phyloP scores from a whole-genome alignment of 2,888 invertebrate genomes.

The Rhabditoides inermis region DNA sequence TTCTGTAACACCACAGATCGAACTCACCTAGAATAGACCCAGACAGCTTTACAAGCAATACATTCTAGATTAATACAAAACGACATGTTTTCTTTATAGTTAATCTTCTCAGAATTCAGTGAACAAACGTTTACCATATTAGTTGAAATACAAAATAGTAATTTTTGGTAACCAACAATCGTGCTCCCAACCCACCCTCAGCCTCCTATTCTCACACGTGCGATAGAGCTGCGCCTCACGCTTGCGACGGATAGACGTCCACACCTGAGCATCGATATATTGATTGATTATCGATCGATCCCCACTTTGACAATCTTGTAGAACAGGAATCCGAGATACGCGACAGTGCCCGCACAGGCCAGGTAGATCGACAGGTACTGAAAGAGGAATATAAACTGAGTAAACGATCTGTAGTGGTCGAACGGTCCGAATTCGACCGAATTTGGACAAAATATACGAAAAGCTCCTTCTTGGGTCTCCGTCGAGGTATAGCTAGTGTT shows the following conservation, averaged over 20 bases:
- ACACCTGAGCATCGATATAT: no score
- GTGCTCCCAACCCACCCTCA: conserved; percentile 67
- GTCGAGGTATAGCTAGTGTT: no score
- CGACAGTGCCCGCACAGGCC: conserved; percentile 79
- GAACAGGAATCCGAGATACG: conserved; percentile 84
- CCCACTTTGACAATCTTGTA: conserved; percentile 70
- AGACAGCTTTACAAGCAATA: no score
- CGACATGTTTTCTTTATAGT: no score
- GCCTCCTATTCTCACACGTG: conserved; percentile 80
- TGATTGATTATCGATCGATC: no score
- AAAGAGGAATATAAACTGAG: conserved; percentile 8
- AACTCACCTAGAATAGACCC: no score
- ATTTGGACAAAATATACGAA: not conserved
- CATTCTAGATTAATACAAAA: no score
- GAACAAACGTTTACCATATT: not conserved
- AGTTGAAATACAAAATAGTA: no score
- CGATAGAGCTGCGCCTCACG: conserved; percentile 71
- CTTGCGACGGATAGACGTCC: conserved; percentile 78
- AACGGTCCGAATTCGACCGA: not conserved
- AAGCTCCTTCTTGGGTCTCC: no score
- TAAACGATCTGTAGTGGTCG: not conserved
- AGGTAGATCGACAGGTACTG: conserved; percentile 75
- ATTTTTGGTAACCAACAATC: no score
- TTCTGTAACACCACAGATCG: no score
- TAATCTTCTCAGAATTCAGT: not conserved